phyloP scores from a whole-genome alignment of 2,888 invertebrate species.

The Pseudoips prasinana region DNA sequence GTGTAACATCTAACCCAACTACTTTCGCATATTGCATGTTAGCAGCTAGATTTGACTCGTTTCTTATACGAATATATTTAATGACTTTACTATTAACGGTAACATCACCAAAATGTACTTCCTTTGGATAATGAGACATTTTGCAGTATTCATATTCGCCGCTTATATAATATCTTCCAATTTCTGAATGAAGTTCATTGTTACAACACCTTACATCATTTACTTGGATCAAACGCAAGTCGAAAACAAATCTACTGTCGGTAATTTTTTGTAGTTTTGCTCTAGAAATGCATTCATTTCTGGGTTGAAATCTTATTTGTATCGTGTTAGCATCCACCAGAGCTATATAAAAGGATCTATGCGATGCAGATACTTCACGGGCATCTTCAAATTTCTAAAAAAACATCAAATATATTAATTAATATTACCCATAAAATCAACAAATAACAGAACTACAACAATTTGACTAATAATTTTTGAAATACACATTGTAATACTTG shows the following conservation, averaged over 20 bases:
- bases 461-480: no score
- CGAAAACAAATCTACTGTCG: slow-evolving; percentile 64
- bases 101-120: slow-evolving; percentile 69
- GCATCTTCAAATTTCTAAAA: slow-evolving; percentile 69
- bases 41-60: slow-evolving; percentile 63
- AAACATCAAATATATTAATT: background rate
- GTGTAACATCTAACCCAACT: slow-evolving; percentile 61
- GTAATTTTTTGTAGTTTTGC: slow-evolving; percentile 45
- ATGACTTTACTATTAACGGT: slow-evolving; percentile 51
- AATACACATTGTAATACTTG: slow-evolving; percentile 32
- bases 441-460: background rate
- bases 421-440: background rate
- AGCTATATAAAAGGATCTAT: slow-evolving; percentile 58
- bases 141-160: slow-evolving; percentile 77
- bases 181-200: slow-evolving; percentile 65
- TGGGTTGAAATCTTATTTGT: slow-evolving; percentile 59
- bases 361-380: slow-evolving; percentile 66
- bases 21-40: slow-evolving; percentile 61
- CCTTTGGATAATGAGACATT: slow-evolving; percentile 69
- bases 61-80: slow-evolving; percentile 63
- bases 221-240: slow-evolving; percentile 62
- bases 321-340: slow-evolving; percentile 44
- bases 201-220: slow-evolving; percentile 61
- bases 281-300: slow-evolving; percentile 64
- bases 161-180: slow-evolving; percentile 78